Conservation (phyloP, 2,797 vertebrate species). For the Crenuchus spilurus region DNA sequence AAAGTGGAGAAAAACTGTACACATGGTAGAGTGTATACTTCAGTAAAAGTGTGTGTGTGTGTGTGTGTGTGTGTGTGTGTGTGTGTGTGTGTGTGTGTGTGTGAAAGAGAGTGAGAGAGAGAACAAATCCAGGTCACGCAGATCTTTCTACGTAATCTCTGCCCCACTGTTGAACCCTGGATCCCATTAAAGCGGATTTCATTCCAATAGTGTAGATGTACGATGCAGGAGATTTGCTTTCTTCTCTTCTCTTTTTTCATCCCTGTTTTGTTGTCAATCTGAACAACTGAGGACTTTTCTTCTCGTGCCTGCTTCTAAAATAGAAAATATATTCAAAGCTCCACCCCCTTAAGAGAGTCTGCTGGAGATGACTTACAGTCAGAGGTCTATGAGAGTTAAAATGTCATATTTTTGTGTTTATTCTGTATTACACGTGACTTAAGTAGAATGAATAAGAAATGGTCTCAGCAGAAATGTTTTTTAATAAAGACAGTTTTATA, state of each 20-base stretch:
- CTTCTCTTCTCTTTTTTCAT: conserved; percentile 61
- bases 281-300: conserved; percentile 52
- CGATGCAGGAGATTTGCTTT: conserved; percentile 70
- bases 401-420: neutral
- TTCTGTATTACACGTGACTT: too few species aligned
- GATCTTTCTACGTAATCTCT: conserved; percentile 77
- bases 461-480: too few species aligned
- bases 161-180: conserved; percentile 77
- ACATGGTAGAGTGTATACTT: neutral
- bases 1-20: too few species aligned
- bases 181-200: conserved; percentile 86
- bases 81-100: neutral
- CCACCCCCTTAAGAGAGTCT: neutral
- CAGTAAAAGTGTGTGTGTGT: too few species aligned
- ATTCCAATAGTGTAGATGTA: conserved; percentile 81
- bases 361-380: neutral
- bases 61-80: neutral
- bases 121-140: conserved; percentile 76
- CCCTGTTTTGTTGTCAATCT: conserved; percentile 61
- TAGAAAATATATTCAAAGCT: conserved; percentile 2
- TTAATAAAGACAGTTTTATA: too few species aligned
- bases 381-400: neutral
- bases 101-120: conserved; percentile 32
- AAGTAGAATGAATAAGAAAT: too few species aligned
- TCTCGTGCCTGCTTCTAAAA: neutral